Percentiles rank a stretch among this genome's conserved stretches.
Evolutionary conservation across 2,797 vertebrate species (phyloP).

Genomic region (Rhinatrema bivittatum): DNA sequence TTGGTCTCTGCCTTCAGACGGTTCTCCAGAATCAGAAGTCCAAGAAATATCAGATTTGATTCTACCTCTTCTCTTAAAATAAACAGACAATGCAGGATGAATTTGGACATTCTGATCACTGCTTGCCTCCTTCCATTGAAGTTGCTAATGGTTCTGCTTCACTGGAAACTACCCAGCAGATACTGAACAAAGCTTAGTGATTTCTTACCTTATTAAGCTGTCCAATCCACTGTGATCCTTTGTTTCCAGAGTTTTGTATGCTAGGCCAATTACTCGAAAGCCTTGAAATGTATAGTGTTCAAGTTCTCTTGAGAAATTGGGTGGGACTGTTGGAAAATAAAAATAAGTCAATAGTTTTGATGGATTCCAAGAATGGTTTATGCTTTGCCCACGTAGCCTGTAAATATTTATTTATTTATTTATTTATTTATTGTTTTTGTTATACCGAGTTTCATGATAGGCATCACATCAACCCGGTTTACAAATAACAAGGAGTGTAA

Average conservation of each 20-base stretch:
- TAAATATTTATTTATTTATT: no score
- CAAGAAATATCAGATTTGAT: slow-evolving; percentile 55
- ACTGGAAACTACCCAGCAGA: no score
- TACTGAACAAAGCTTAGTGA: no score
- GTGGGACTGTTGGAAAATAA: slow-evolving; percentile 49
- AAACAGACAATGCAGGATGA: neutral
- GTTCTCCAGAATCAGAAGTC: slow-evolving; percentile 63
- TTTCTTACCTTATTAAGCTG: slow-evolving; percentile 42
- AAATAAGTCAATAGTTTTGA: neutral
- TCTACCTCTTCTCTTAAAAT: slow-evolving; percentile 50
- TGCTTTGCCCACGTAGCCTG: no score
- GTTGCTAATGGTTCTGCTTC: no score
- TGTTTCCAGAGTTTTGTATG: slow-evolving; percentile 42
- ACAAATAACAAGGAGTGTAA: no score
- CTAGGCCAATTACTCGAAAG: slow-evolving; percentile 62
- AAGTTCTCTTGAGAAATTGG: slow-evolving; percentile 47
- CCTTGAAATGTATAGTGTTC: slow-evolving; percentile 54
- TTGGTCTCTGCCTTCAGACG: slow-evolving; percentile 54
- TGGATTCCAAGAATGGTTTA: no score
- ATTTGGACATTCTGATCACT: neutral
- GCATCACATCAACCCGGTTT: no score
- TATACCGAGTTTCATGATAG: no score
- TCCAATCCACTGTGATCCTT: slow-evolving; percentile 1
- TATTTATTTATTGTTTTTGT: no score
- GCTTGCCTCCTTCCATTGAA: no score